Base-by-base conservation (phyloP, 1,140 invertebrate genomes). In the Drosophila neocordata region DNA sequence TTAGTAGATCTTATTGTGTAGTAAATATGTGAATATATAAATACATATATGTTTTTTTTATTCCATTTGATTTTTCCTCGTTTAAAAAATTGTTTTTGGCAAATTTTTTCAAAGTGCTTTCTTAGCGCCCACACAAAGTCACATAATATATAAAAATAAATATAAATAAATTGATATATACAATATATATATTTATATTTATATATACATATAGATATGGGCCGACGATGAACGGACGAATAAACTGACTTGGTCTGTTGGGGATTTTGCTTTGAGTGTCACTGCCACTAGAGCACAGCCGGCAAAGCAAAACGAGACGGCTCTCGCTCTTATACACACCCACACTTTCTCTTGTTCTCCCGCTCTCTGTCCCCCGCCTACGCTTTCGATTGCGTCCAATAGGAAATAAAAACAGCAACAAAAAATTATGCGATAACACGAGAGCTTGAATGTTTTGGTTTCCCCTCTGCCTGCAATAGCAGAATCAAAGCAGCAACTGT, bases 261-360 rank as follows among this genome's bases (percentile, higher is more conserved):
- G 58, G 53, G 57, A 74, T 67, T 64, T 71, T 73, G 48, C 52
- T 75, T 55, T 64, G 82, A 81, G 82, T 85, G 82, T 85, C 82
- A 85, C 82, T 85, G 82, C 78, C 82, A 85, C 65, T 81, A 58
- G 64, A 75, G 66, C 61, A 72, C 78, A 79, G 67, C 73, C 77
- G 57, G 70, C 69, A 58, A 69, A 53, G 20, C 55, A 57, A 37
- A 60, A 13, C 56, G 13, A 61, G 38, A 60, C 34, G 13, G 12
- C 53, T 15, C 13, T 22, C 27, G 9, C 31, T 27, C 61, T 51
- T 35, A 35, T 35, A 35, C 52, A 41, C 56, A 55, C 52, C 55
- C 15, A 12, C 59, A 59, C 37, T 20, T 31, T 24, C 53, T 27
- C 34, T 51, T 13, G 31, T 18, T 24, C 31, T 22, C 35, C 27